Evolutionary conservation across 1,140 invertebrate genomes (phyloP).

Genomic region (Triops cancriformis): DNA sequence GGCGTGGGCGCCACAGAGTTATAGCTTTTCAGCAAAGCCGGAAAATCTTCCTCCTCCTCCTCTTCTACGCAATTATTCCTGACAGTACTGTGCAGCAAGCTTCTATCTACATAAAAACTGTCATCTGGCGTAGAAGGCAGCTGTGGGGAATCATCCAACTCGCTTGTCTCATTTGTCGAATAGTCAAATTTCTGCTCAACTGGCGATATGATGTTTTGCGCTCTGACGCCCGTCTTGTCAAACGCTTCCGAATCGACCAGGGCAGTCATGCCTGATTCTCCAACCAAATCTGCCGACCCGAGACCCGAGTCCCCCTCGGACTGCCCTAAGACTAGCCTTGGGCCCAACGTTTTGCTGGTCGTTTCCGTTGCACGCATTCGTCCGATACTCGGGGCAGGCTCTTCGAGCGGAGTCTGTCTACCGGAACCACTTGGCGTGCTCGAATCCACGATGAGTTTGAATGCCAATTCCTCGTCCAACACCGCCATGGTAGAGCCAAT

Average conservation of each 20-base stretch:
- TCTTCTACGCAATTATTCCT: neutral
- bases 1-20: neutral
- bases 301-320: slow-evolving; percentile 15
- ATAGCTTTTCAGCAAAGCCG: neutral
- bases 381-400: neutral
- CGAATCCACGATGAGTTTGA: slow-evolving; percentile 23
- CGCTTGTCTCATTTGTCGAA: neutral
- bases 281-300: neutral
- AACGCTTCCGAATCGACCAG: neutral
- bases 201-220: neutral
- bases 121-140: neutral
- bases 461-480: slow-evolving; percentile 25
- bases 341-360: neutral
- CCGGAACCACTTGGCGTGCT: slow-evolving; percentile 7
- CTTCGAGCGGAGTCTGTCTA: slow-evolving; percentile 16
- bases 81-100: neutral
- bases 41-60: neutral
- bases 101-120: neutral
- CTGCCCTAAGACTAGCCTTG: too few species aligned
- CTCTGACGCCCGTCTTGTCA: neutral
- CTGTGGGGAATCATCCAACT: neutral
- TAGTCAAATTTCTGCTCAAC: neutral
- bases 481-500: neutral
- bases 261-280: neutral
- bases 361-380: neutral